Evolutionary conservation across 2,888 invertebrate genomes (phyloP).

Genomic region (Andricus curvator): DNA sequence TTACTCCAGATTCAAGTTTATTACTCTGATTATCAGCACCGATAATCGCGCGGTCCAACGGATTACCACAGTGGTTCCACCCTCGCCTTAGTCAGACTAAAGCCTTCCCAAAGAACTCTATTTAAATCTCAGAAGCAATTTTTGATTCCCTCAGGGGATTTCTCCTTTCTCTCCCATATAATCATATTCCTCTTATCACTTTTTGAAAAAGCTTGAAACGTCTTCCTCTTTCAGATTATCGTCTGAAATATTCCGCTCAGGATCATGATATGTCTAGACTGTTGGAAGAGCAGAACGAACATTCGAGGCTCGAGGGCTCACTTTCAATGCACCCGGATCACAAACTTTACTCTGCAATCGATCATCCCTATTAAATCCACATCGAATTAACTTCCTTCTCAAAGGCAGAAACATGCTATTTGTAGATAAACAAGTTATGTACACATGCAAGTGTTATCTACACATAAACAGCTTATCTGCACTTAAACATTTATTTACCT

Average conservation of each 20-base stretch:
- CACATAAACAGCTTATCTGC: neutral
- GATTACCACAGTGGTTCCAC: no score
- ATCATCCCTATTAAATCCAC: constrained; percentile 25
- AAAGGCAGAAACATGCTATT: neutral
- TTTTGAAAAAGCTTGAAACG: neutral
- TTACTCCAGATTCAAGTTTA: no score
- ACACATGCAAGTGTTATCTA: neutral
- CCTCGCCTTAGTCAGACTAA: no score
- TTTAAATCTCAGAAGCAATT: neutral
- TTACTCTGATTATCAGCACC: no score
- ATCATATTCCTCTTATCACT: neutral
- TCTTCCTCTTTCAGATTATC: constrained; percentile 1
- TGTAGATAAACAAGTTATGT: neutral
- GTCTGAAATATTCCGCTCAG: neutral
- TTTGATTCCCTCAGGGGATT: neutral
- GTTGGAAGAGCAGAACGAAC: neutral
- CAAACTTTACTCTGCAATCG: constrained; percentile 15
- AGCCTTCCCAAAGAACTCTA: neutral
- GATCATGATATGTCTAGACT: neutral
- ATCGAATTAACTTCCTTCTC: neutral
- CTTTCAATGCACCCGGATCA: constrained; percentile 17
- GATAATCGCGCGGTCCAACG: no score
- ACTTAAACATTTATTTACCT: neutral
- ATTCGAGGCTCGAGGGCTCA: neutral
- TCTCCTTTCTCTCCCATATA: neutral